Percentiles rank a stretch among this genome's conserved stretches.
These are phyloP conservation scores for Metopolophium dirhodum DNA, from an alignment of 1,140 invertebrate species.

Conservation along the genomic window DNA sequence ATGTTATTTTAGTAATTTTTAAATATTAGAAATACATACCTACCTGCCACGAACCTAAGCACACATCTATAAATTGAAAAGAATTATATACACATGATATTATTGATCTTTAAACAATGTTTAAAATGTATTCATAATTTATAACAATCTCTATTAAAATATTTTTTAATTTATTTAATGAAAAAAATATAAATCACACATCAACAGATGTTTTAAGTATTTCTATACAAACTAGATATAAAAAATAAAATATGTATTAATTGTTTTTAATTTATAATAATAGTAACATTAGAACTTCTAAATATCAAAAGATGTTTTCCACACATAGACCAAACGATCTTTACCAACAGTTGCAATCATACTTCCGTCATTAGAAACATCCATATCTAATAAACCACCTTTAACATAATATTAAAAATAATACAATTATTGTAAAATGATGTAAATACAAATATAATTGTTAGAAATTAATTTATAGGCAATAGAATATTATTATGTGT, in stretches of 20 bases:
- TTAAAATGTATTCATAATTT: not conserved
- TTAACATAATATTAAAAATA: not conserved
- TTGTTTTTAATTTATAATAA: not conserved
- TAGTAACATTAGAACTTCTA: not conserved
- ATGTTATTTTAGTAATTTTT: too few species aligned
- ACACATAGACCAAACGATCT: not conserved
- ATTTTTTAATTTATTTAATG: not conserved
- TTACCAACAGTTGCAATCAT: constrained; percentile 5
- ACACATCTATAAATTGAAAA: not conserved
- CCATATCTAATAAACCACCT: not conserved
- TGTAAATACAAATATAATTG: not conserved
- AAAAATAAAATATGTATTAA: not conserved
- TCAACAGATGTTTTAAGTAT: not conserved
- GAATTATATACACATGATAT: not conserved
- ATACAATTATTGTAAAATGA: not conserved
- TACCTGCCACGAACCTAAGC: too few species aligned
- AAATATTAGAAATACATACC: too few species aligned
- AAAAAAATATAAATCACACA: not conserved
- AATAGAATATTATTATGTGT: not conserved
- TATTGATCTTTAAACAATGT: not conserved
- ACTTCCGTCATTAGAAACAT: constrained; percentile 41
- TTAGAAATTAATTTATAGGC: not conserved
- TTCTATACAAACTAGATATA: too few species aligned
- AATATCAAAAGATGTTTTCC: constrained; percentile 32
- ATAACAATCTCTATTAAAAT: not conserved